Evolutionary conservation across 2,113 vertebrate species (phyloP), one percentile per base, ranked within the genome.

Genomic region (Cryptomyrus ogoouensis): DNA sequence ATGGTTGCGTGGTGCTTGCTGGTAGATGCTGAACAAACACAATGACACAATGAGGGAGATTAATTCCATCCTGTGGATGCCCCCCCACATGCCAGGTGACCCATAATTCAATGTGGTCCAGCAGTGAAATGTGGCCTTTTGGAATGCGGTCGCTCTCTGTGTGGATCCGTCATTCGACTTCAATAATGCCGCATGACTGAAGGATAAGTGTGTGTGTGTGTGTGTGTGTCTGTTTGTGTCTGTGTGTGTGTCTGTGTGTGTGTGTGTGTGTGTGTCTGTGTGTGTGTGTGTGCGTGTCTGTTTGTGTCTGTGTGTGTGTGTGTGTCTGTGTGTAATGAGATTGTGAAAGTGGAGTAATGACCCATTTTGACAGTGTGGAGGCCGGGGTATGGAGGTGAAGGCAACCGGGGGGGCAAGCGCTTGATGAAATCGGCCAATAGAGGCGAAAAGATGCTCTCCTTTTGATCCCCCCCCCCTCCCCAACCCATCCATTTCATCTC

Each of bases 401-500:
- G 58, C 58, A 2, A 10, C 24, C 19, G 80, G 44, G 21, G 80
- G 56, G 21, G 83, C 42, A n/a, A 6, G 8, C 6, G 35, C 21
- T 84, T 84, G 35, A 84, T 24, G 83, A 46, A 84, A 47, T 47
- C 21, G 44, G 10, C 62, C 10, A 27, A 70, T 70, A 13, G 62
- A 70, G 10, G 44, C 42, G 44, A 52, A 35, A 77, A 49, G 46
- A 47, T 74, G 91, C 90, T 93, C 92, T 91, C 92, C 91, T 90
- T 94, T 93, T 94, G 92, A 94, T 93, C 92, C 88, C 93, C 91
- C 91, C 91, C 91, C 90, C 92, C 92, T 88, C 93, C 93, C 93
- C 85, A 93, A 91, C 87, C 89, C 92, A 91, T 94, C 93, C 89
- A 94, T 94, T 93, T 94, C 92, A 94, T 94, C 94, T 92, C 92